Base-by-base conservation (phyloP, 2,113 vertebrate genomes). In the Myrmophylax atrothorax region DNA sequence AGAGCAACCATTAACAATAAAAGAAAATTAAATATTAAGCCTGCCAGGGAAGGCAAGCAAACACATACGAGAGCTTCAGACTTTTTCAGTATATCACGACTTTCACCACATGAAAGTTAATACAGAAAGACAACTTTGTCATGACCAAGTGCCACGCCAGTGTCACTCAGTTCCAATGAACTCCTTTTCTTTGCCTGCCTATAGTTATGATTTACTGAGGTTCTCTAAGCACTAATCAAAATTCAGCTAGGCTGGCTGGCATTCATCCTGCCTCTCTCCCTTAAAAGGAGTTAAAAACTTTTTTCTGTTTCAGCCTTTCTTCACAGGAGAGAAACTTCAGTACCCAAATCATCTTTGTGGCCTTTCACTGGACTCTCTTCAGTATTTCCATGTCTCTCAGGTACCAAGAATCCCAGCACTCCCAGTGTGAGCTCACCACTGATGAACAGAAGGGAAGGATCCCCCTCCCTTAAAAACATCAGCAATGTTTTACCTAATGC, bases 201-300 rank as follows among this genome's bases (percentile, higher is more conserved):
- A 46, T 62, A 69, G 63, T 52, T 80, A 60, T 46, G 42, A 93
- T 60, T 90, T 68, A 38, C 11, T 60, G 66, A 82, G 42, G 28
- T 72, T 90, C 74, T 91, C 76, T 53, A 95, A 94, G 66, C n/a
- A 64, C 47, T 70, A 79, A 49, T 89, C 83, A 95, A 84, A 90
- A 94, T 93, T 84, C 70, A 87, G 9, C 16, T 40, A 89, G 49
- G 33, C 53, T 47, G 33, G 69, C 38, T 74, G 35, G 52, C 73
- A 87, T 31, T 70, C 14, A 52, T 68, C 29, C 90, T 72, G 44
- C 15, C 44, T 14, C 33, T 40, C 56, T 84, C 28, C 68, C 47
- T 81, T 81, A n/a, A 68, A 81, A 60, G 33, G 22, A 42, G 60
- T 55, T 67, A 20, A 52, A 22, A 59, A 49, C 14, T 40, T 81